These are phyloP conservation scores for Campoplex capitator DNA, from an alignment of 2,888 invertebrate genomes.

Conservation along the genomic window DNA sequence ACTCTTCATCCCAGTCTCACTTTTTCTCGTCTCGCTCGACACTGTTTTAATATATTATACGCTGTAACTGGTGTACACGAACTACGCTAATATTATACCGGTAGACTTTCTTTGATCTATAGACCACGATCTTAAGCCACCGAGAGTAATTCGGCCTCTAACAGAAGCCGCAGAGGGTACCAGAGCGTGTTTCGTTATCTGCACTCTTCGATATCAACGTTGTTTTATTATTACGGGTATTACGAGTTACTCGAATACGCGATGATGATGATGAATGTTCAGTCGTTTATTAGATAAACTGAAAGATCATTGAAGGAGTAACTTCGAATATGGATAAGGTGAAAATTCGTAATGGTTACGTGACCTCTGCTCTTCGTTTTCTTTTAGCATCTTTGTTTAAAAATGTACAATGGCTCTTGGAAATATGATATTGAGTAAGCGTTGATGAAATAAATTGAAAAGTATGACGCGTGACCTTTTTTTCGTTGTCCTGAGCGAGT, in stretches of 20 bases:
- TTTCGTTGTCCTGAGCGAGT: not conserved
- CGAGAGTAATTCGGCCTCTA: not conserved
- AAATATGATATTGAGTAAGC: not conserved
- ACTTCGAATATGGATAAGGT: not conserved
- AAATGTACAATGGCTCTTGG: not conserved
- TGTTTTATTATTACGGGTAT: conserved; percentile 10
- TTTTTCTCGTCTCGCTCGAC: conserved; percentile 16
- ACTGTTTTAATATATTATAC: conserved; percentile 15
- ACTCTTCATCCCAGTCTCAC: conserved; percentile 66
- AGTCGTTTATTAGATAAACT: not conserved
- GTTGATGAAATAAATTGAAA: not conserved
- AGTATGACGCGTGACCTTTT: not conserved
- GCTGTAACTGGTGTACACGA: conserved; percentile 14
- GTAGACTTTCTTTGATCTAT: conserved; percentile 62
- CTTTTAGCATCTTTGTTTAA: not conserved
- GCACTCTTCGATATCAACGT: conserved; percentile 21
- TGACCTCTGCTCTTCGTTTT: not conserved
- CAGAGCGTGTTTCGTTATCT: conserved; percentile 53
- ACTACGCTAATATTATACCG: conserved; percentile 39
- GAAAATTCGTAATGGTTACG: not conserved
- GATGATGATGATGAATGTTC: not conserved
- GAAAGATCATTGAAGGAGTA: not conserved
- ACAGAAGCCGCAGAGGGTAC: conserved; percentile 48
- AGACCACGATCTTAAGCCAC: conserved; percentile 25
- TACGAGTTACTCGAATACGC: not conserved